Evolutionary conservation across 2,113 vertebrate genomes (phyloP), one percentile per base, ranked within the genome.

Genomic region (Coreoperca whiteheadi): DNA sequence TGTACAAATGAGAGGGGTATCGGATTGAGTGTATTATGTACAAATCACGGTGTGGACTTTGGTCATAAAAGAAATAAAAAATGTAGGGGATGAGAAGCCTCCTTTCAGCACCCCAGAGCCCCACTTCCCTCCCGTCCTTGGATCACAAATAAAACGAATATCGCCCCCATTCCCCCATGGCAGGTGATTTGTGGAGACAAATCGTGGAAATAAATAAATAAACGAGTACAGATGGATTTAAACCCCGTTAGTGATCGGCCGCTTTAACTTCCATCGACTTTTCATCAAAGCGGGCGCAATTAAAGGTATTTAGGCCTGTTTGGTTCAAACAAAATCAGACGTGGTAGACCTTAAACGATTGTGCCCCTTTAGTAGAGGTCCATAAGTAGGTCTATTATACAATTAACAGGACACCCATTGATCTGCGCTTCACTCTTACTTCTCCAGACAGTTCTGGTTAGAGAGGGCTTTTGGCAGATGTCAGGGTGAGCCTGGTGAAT

Each of bases 251-350:
- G 95, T 94, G 88, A 93, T 93, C 92, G 84, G 81, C 81, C 91
- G 94, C 93, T 95, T 96, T 94, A 94, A 89, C 96, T 96, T 96
- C 90, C 94, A 98, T 98, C 96, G 97, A 97, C 97, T 97, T 98
- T 97, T 98, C 96, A 97, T 97, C 96, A 93, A 94, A 94, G 93
- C 94, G 93, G 94, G 95, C 95, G 95, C 96, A 97, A 98, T 98
- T 98, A 97, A 97, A 96, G 95, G 95, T 96, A 96, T 97, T 97
- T 96, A 94, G 93, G 84, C 87, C 85, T 86, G 96, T 97, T 96
- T 95, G 95, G 87, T 92, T 95, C 86, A 86, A 96, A 96, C 96
- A 96, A 95, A 96, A 95, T 95, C 95, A 93, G 90, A 91, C 83
- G 76, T 91, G 87, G 82, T 87, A 51, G 88, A 93, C 82, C 82